Base-by-base conservation (phyloP, 2,888 invertebrate genomes). In the Agrochola macilenta region DNA sequence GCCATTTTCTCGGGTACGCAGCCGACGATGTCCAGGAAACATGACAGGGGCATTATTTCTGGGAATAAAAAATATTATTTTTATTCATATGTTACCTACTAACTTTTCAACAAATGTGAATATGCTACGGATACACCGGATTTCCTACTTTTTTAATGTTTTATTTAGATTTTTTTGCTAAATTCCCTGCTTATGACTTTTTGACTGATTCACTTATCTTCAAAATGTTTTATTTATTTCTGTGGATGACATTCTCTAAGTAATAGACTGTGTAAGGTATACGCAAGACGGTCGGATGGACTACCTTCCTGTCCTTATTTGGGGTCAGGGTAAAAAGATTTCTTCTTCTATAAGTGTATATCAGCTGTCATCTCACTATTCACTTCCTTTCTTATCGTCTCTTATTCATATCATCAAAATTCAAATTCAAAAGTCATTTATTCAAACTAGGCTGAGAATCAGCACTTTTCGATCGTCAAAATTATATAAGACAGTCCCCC, bases 1-100 rank as follows among this genome's bases (percentile, higher is more conserved):
- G 98, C 97, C 89, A 99, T 97, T 76, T 97, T 95, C 39, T 98
- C 97, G 0, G 99, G 98, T 17, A 98, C 97, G 79, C 98, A 98
- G 61, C 99, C 99, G n/a, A 99, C 97, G 39, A 99, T 97, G 94
- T 99, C 99, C 86, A 98, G 96, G 90, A 99, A 97, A 87, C 98
- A 98, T 75, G 98, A 97, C 72, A 99, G 93, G 0, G 98, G 96
- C 94, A 97, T 97, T 65, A 97, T 92, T 89, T 97, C 98, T 98
- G 91, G 3, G 92, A 91, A 77, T 46, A 69, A 54, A 68, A 17
- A 7, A 1, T 0, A 14, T 17, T 7, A 2, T 14, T 26, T 26
- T 26, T 17, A 26, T 2, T 58, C 58, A 26, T 26, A 14, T 12
- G 1, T 58, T 58, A 17, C 58, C 58, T 58, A 23, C 3, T 23